Conservation (phyloP, 2,797 vertebrate species). For the Hypotaenidia philippensis region DNA sequence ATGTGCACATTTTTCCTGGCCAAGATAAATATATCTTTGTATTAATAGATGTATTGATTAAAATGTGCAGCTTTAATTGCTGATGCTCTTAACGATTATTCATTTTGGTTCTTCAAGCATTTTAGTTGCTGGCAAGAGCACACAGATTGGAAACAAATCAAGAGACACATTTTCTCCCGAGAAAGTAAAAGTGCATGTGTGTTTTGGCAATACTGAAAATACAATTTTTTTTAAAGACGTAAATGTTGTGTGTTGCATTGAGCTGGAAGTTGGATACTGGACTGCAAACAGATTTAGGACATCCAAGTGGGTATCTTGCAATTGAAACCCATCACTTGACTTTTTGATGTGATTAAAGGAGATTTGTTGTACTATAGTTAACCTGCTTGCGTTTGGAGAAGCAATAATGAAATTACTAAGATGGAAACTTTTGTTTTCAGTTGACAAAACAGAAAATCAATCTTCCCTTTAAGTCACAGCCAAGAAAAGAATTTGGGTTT, state of each 20-base stretch:
- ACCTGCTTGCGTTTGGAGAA: not conserved
- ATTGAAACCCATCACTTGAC: conserved; percentile 28
- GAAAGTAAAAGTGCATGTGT: conserved; percentile 80
- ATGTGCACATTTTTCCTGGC: conserved; percentile 57
- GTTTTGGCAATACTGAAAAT: conserved; percentile 74
- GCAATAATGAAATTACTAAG: not conserved
- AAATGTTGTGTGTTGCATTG: conserved; percentile 65
- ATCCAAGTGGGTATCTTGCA: not conserved
- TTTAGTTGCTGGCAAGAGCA: conserved; percentile 78
- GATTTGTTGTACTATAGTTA: not conserved
- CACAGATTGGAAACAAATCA: conserved; percentile 79
- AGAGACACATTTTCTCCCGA: conserved; percentile 81
- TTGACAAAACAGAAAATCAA: conserved; percentile 11
- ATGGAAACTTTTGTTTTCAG: conserved; percentile 9
- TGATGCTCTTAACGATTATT: conserved; percentile 76
- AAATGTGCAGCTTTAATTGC: conserved; percentile 77
- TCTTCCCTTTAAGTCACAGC: conserved; percentile 11
- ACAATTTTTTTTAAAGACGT: conserved; percentile 46
- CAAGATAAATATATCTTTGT: conserved; percentile 73
- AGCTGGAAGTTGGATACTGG: conserved; percentile 43
- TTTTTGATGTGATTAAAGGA: not conserved
- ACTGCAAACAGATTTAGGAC: conserved; percentile 58
- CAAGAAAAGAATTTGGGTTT: conserved; percentile 40
- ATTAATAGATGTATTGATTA: conserved; percentile 78
- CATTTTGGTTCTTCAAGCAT: conserved; percentile 76